phyloP scores from a whole-genome alignment of 2,797 vertebrate species.

The Sciurus vulgaris region DNA sequence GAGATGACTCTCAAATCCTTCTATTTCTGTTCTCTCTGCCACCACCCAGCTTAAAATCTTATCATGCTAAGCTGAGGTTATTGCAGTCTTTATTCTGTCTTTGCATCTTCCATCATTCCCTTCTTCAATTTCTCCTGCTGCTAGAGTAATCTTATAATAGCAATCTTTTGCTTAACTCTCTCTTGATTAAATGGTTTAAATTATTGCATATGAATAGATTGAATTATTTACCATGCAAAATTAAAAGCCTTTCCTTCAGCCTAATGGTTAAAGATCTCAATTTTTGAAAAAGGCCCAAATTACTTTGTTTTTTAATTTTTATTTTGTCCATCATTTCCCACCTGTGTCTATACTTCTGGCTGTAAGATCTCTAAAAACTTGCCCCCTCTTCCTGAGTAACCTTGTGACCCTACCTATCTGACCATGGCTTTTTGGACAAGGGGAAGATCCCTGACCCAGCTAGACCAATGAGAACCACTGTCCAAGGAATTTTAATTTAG shows the following conservation, averaged over 20 bases:
- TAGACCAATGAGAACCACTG: neutral
- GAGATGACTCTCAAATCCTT: neutral
- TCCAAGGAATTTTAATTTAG: slow-evolving; percentile 4
- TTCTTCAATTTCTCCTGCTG: slow-evolving; percentile 39
- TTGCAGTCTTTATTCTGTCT: slow-evolving; percentile 14
- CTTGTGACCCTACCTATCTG: neutral
- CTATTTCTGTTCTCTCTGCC: neutral
- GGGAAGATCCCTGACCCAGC: neutral
- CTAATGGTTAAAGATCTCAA: neutral
- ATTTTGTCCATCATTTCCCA: neutral
- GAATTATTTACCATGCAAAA: slow-evolving; percentile 45
- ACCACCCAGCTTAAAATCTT: slow-evolving; percentile 35
- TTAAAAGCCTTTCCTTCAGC: slow-evolving; percentile 7
- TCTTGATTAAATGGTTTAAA: slow-evolving; percentile 54
- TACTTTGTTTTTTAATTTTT: neutral
- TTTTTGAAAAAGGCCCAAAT: neutral
- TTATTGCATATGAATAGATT: slow-evolving; percentile 51
- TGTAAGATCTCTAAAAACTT: neutral
- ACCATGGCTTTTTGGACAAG: neutral
- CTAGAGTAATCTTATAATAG: slow-evolving; percentile 58
- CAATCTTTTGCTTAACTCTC: slow-evolving; percentile 31
- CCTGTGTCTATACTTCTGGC: neutral
- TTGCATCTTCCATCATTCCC: neutral
- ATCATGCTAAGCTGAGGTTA: neutral
- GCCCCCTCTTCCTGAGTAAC: neutral